phyloP scores from a whole-genome alignment of 2,113 vertebrate species.

The Spea multiplicata region DNA sequence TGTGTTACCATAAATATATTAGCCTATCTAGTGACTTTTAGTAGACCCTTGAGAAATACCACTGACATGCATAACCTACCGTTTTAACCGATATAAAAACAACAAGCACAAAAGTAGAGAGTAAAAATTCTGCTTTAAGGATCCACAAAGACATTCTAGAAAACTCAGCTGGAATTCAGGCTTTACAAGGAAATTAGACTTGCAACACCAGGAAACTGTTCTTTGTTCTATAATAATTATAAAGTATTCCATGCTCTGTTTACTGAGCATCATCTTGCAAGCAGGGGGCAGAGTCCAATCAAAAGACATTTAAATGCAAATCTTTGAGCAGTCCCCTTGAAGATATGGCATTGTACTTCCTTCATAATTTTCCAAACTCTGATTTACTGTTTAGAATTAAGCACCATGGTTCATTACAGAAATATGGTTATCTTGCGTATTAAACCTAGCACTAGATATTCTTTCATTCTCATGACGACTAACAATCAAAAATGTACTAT shows the following conservation, averaged over 20 bases:
- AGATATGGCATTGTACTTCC: constrained; percentile 14
- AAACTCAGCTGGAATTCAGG: constrained; percentile 26
- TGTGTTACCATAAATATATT: no score
- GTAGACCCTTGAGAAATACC: no score
- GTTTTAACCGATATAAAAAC: neutral
- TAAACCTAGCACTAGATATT: neutral
- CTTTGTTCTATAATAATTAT: constrained; percentile 36
- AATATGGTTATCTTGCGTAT: neutral
- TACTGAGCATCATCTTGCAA: constrained; percentile 39
- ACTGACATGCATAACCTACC: no score
- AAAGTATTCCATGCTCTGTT: constrained; percentile 38
- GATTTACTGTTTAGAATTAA: constrained; percentile 15
- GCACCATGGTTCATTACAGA: neutral
- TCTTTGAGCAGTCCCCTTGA: constrained; percentile 5
- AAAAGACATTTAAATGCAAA: constrained; percentile 42
- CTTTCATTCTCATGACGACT: neutral
- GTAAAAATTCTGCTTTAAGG: constrained; percentile 1
- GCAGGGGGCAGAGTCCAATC: constrained; percentile 43
- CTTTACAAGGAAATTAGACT: constrained; percentile 31
- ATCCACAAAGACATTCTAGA: constrained; percentile 2
- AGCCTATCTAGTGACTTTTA: no score
- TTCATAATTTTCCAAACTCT: constrained; percentile 12
- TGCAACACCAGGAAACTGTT: constrained; percentile 11
- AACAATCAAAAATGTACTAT: neutral
- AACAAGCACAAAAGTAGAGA: neutral